These are phyloP conservation scores for Muntiacus muntjak DNA, from an alignment of 2,113 vertebrate genomes.

Conservation along the genomic window DNA sequence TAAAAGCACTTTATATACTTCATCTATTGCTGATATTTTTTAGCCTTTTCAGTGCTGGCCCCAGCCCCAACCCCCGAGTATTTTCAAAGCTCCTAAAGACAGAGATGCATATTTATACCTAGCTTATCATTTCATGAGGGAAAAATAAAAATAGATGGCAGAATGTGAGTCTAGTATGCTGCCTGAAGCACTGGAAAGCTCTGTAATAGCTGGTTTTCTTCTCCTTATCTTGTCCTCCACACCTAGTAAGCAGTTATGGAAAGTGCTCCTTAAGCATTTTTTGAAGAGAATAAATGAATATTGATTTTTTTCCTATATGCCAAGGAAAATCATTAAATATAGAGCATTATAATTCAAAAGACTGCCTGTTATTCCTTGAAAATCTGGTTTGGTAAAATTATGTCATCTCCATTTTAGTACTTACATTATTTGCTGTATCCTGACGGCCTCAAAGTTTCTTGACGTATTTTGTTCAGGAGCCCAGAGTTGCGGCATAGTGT, in stretches of 20 bases:
- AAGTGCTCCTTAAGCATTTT: neutral
- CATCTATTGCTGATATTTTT: neutral
- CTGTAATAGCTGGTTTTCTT: neutral
- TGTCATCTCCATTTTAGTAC: neutral
- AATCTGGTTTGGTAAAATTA: slow-evolving; percentile 16
- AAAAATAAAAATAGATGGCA: neutral
- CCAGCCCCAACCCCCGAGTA: neutral
- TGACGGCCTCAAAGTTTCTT: neutral
- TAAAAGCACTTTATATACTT: neutral
- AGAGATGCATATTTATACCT: neutral
- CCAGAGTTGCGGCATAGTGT: neutral
- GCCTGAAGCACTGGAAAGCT: neutral
- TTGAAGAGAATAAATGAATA: slow-evolving; percentile 13
- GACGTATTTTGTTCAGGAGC: neutral
- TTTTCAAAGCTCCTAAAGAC: neutral
- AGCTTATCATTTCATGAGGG: neutral
- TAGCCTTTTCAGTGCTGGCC: neutral
- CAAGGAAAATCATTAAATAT: neutral
- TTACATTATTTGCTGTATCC: neutral
- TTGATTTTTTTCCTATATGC: slow-evolving; percentile 1
- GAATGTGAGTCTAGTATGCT: neutral
- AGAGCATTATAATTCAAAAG: slow-evolving; percentile 3
- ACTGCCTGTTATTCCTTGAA: neutral
- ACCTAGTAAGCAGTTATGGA: neutral
- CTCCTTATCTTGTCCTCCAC: neutral